Evolutionary conservation across 2,888 invertebrate genomes (phyloP), one percentile per base, ranked within the genome.

Genomic region (Laspeyria flexula): DNA sequence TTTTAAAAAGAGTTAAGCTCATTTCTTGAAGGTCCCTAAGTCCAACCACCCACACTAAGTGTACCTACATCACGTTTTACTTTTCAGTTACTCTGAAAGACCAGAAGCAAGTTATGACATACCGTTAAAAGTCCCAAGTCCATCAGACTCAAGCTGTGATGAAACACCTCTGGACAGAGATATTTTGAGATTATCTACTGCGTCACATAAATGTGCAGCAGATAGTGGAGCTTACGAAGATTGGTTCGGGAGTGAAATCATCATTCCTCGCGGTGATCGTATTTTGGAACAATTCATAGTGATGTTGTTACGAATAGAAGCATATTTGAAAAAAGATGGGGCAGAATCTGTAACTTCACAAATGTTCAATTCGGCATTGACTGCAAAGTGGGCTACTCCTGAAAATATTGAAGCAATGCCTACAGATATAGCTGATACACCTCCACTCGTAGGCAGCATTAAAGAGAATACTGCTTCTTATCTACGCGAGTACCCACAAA

Each of bases 231-330:
- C 77, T 16, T 82, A 74, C 43, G 91, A 91, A 58, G 90, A 91
- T 56, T 86, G 84, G 81, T 77, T 81, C 48, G 83, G 81, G 0
- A 84, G 68, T 57, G 90, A 91, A 70, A 71, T 88, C 29, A 66
- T 71, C 2, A 66, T 87, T 45, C 90, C 90, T 27, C 83, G 90
- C 3, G 85, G 85, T 55, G 92, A 92, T 65, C 84, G 92, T 0
- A 86, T 92, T 61, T 60, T 88, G 42, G 92, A 92, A 71, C 92
- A 92, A 65, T 86, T 92, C 54, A 81, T 79, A 25, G 50, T 87
- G 12, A 91, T 92, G 91, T 65, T 89, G 60, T 64, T 92, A 49
- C 75, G 86, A 53, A 85, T 92, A 46, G 75, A 79, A 42, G 76
- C 71, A n/a, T 87, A 79, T 66, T 58, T 87, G 45, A 71, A 65